Conservation (phyloP, 1,140 invertebrate genomes). For the Tenebrio molitor region DNA sequence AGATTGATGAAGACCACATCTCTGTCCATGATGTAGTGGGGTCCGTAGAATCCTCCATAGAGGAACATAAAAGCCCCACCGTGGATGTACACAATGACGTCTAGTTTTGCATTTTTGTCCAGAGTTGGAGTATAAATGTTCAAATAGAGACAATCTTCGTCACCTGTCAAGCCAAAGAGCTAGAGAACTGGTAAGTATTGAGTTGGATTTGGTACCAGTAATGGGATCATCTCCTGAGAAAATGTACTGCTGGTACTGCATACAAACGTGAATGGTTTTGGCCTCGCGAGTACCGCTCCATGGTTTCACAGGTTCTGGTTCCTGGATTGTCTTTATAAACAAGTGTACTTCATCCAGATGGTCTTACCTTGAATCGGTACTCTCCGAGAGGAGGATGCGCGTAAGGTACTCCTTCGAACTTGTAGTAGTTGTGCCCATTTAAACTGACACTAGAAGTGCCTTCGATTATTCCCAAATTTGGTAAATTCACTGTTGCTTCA, state of each 20-base stretch:
- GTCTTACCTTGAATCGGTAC: not conserved
- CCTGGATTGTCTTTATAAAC: no score
- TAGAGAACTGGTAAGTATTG: not conserved
- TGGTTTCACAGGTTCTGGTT: conserved; percentile 27
- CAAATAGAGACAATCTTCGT: conserved; percentile 69
- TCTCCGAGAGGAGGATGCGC: conserved; percentile 69
- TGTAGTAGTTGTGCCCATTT: not conserved
- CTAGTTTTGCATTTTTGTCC: conserved; percentile 9
- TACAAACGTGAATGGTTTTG: conserved; percentile 43
- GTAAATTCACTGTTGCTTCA: conserved; percentile 5
- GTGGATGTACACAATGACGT: conserved; percentile 72
- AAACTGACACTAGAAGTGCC: not conserved
- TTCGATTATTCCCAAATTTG: conserved; percentile 1
- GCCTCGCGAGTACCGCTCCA: conserved; percentile 35
- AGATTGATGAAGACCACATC: conserved; percentile 74
- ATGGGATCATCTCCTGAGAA: conserved; percentile 48
- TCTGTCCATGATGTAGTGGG: conserved; percentile 70
- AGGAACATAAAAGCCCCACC: conserved; percentile 70
- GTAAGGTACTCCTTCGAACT: conserved; percentile 72
- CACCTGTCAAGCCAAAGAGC: conserved; percentile 57
- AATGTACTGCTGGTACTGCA: conserved; percentile 50
- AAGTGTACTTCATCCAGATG: no score
- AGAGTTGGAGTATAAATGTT: conserved; percentile 67
- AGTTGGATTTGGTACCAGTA: conserved; percentile 42
- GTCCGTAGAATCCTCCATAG: conserved; percentile 66